Conservation (phyloP, 2,888 invertebrate species). For the Hartigia nigra region DNA sequence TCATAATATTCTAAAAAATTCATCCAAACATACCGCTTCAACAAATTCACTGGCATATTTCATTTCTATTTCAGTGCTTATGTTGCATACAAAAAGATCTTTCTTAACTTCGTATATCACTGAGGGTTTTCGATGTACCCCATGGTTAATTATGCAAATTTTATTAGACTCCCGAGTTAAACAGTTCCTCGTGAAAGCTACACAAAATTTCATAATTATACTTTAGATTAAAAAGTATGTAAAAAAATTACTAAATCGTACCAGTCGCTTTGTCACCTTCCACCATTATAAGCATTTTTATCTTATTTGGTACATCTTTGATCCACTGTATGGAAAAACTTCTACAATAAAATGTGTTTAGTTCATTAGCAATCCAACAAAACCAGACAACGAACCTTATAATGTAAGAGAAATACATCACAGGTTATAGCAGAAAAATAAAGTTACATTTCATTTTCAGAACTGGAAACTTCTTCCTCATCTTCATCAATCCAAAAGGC, state of each 20-base stretch:
- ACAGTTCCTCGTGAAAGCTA: slow-evolving; percentile 31
- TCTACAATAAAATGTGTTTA: slow-evolving; percentile 35
- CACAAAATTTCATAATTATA: slow-evolving; percentile 17
- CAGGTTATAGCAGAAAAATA: slow-evolving; percentile 22
- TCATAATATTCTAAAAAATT: background rate
- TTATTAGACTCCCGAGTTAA: slow-evolving; percentile 38
- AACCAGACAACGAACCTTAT: background rate
- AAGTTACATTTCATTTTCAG: slow-evolving; percentile 35
- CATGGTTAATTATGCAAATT: slow-evolving; percentile 46
- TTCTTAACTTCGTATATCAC: slow-evolving; percentile 44
- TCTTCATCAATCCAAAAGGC: slow-evolving; percentile 62
- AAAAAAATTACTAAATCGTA: slow-evolving; percentile 29
- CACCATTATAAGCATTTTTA: slow-evolving; percentile 51
- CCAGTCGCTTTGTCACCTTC: slow-evolving; percentile 53
- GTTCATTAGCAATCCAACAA: background rate
- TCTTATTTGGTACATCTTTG: slow-evolving; percentile 39
- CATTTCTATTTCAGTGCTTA: slow-evolving; percentile 47
- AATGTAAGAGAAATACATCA: background rate
- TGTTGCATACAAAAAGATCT: slow-evolving; percentile 44
- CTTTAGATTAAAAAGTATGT: slow-evolving; percentile 21
- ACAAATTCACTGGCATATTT: slow-evolving; percentile 51
- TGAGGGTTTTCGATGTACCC: slow-evolving; percentile 41
- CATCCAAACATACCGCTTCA: slow-evolving; percentile 39
- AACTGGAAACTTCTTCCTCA: slow-evolving; percentile 39
- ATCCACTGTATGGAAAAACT: slow-evolving; percentile 50